phyloP scores from a whole-genome alignment of 2,888 invertebrate species.

The Himalopsyche kuldschensis region DNA sequence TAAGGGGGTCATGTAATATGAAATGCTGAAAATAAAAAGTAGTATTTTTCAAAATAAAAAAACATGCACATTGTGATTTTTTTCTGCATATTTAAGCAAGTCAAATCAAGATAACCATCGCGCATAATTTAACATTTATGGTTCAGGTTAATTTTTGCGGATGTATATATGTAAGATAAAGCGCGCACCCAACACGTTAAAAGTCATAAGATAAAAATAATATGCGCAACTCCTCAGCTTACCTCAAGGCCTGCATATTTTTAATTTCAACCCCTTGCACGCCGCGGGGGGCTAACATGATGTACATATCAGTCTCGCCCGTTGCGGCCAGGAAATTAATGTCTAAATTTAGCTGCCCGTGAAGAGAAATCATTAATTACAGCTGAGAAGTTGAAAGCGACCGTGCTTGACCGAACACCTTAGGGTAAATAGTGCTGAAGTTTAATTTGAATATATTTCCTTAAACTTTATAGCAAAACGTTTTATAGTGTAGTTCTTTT shows the following conservation, averaged over 20 bases:
- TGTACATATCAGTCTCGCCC: not conserved
- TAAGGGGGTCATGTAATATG: too few relatives aligned
- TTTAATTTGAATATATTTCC: not conserved
- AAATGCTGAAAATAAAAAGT: too few relatives aligned
- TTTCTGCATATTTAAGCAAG: not conserved
- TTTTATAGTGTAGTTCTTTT: too few relatives aligned
- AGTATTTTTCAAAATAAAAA: not conserved
- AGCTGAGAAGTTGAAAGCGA: not conserved
- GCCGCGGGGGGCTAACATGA: constrained; percentile 1
- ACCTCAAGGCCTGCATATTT: not conserved
- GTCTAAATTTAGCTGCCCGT: constrained; percentile 63
- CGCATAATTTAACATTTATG: not conserved
- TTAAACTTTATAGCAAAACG: too few relatives aligned
- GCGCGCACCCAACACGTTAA: not conserved
- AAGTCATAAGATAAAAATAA: not conserved
- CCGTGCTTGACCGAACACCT: not conserved
- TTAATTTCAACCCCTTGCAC: not conserved
- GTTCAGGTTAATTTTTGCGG: not conserved
- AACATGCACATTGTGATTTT: not conserved
- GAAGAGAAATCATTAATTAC: constrained; percentile 45
- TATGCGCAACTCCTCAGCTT: not conserved
- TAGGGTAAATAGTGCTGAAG: not conserved
- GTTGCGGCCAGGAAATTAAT: constrained; percentile 52
- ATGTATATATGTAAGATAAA: not conserved
- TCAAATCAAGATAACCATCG: not conserved